Percentiles rank a stretch among this genome's conserved stretches.
phyloP scores from a whole-genome alignment of 2,113 vertebrate genomes.

The Etheostoma cragini region DNA sequence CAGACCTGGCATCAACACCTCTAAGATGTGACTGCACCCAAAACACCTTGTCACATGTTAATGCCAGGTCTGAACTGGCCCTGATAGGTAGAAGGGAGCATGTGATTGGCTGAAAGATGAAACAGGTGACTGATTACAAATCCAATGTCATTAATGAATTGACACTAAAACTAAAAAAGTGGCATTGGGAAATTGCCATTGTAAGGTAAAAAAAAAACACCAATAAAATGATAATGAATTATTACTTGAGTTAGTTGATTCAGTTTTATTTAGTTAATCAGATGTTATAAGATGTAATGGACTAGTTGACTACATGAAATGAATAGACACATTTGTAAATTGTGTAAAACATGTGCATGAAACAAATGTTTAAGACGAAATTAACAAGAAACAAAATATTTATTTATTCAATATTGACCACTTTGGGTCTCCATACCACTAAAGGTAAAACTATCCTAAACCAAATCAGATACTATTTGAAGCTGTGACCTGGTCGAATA shows the following conservation, averaged over 20 bases:
- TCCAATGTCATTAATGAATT: background rate
- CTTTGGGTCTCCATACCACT: background rate
- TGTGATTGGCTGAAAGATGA: background rate
- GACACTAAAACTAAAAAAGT: background rate
- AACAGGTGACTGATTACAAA: background rate
- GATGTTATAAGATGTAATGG: background rate
- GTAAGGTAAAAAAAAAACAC: background rate
- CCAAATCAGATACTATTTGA: constrained; percentile 36
- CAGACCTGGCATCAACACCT: too few species aligned
- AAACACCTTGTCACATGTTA: too few species aligned
- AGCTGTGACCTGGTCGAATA: constrained; percentile 41
- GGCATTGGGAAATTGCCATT: background rate
- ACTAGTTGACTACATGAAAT: background rate
- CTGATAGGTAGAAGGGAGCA: background rate
- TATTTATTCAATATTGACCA: background rate
- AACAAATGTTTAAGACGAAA: background rate
- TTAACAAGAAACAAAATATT: background rate
- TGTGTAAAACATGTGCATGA: background rate
- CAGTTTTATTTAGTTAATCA: too few species aligned
- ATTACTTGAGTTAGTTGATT: background rate
- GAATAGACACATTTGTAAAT: background rate
- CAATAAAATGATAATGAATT: background rate
- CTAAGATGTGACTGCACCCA: too few species aligned
- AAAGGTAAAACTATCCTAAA: constrained; percentile 4
- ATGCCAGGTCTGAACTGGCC: too few species aligned